These are phyloP conservation scores for Lasioglossum malachurum DNA, from an alignment of 2,888 invertebrate genomes.

Conservation along the genomic window DNA sequence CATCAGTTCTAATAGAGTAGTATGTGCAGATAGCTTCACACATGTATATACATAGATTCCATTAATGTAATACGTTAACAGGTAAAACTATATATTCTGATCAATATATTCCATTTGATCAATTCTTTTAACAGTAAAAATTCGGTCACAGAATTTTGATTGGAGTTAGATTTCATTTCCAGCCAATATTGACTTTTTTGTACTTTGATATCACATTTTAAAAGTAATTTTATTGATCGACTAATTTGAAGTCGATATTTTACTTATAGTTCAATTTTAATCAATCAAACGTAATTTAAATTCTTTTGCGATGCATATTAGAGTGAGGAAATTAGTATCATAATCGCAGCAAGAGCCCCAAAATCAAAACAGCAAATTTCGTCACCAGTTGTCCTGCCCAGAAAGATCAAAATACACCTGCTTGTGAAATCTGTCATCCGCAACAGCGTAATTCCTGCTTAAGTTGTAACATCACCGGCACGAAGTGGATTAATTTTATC, in stretches of 20 bases:
- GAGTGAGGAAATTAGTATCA: not conserved
- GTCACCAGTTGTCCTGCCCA: not conserved
- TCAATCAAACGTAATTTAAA: not conserved
- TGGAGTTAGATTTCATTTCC: not conserved
- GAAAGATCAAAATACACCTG: not conserved
- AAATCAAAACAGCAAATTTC: not conserved
- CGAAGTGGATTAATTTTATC: not conserved
- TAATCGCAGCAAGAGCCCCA: not conserved
- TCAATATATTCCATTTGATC: not conserved
- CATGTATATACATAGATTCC: not conserved
- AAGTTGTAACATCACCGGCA: not conserved
- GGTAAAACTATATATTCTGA: not conserved
- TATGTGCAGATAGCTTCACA: not conserved
- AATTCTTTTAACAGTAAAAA: not conserved
- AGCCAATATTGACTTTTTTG: not conserved
- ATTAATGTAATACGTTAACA: not conserved
- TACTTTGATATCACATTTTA: not conserved
- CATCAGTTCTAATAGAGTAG: constrained; percentile 3
- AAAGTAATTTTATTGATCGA: not conserved
- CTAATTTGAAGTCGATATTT: not conserved
- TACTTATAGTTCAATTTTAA: not conserved
- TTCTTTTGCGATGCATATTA: not conserved
- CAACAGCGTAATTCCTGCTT: not conserved
- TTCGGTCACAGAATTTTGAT: not conserved
- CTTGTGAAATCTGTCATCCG: not conserved